Base-by-base conservation (phyloP, 2,888 invertebrate genomes). In the Campoplex nolae region DNA sequence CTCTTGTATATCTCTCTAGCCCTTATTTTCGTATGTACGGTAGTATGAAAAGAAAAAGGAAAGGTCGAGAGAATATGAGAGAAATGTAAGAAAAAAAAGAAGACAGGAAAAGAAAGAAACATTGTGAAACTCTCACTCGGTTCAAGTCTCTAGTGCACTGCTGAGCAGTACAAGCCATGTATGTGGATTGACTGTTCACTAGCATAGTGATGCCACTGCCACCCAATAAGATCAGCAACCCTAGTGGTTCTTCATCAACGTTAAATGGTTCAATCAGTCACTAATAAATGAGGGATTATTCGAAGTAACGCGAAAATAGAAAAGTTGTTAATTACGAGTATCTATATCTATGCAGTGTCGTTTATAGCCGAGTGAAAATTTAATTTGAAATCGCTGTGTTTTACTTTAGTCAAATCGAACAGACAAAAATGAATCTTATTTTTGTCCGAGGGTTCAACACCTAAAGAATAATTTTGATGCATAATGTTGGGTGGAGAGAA, bases 1-100 rank as follows among this genome's bases (percentile, higher is more conserved):
- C 84, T 88, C 89, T 83, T 88, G 76, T 89, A 54, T 67, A 32
- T 32, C 9, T 28, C 35, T 62, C 8, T 28, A 13, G 42, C 58
- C 65, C 51, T 65, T 51, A 42, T 54, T 82, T 81, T 84, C 77
- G 62, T 78, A 48, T 77, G 65, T 54, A 78, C 68, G 45, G 18
- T 75, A 13, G 42, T 42, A 51, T 16, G 51, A 28, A 18, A 54
- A 18, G 32, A 71, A n/a, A 9, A 38, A 23, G 9, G 32, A 32
- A 62, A 62, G n/a, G 48, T 32, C 28, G 35, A 71, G n/a, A 32
- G 35, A 58, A n/a, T 18, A 56, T 38, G n/a, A 58, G 54, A 42
- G 28, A 62, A 23, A 75, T 1, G 32, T 62, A 9, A 23, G 38
- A 35, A 51, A 54, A 51, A 54, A 51, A 67, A 35, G 68, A 16